Base-by-base conservation (phyloP, 2,888 invertebrate species). In the Cerceris ruficornis region DNA sequence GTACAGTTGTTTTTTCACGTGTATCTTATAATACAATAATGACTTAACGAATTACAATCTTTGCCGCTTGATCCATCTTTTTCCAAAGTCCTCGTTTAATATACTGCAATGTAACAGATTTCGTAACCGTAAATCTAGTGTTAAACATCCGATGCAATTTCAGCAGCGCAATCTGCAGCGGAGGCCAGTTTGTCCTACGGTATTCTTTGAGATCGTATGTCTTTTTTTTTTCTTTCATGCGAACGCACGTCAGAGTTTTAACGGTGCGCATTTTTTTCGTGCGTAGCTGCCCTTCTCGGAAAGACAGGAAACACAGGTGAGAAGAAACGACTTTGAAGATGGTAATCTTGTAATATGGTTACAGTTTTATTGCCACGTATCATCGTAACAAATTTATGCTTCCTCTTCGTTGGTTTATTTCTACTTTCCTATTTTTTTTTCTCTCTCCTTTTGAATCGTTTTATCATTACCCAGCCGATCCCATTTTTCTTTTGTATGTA, bases 261-360 rank as follows among this genome's bases (percentile, higher is more conserved):
- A 88, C 81, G 42, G 54, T 85, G 77, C 80, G 83, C 83, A 80
- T 82, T 86, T 82, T 85, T 88, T 84, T 72, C 84, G 76, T 84
- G 82, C 86, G 66, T 88, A 92, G 92, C 92, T 89, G 92, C 92
- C 84, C 92, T 92, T 83, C 92, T 92, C 83, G 92, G 92, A 86
- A 92, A 92, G 84, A 90, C 92, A 86, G 92, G 92, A 89, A 91
- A 88, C 83, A 91, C 92, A 92, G 92, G 92, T 92, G 92, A 92
- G 92, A 89, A 79, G 68, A 75, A 75, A 69, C 64, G 41, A 67
- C 28, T 28, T 70, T 60, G 70, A 67, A 69, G 58, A 52, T 64
- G 60, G 15, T 57, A 68, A 67, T 61, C 58, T 50, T 9, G 6
- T 65, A 55, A 46, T 60, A 28, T 8, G 50, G 28, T 17, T 59